Conservation (phyloP, 2,113 vertebrate genomes). For the Shinisaurus crocodilurus region DNA sequence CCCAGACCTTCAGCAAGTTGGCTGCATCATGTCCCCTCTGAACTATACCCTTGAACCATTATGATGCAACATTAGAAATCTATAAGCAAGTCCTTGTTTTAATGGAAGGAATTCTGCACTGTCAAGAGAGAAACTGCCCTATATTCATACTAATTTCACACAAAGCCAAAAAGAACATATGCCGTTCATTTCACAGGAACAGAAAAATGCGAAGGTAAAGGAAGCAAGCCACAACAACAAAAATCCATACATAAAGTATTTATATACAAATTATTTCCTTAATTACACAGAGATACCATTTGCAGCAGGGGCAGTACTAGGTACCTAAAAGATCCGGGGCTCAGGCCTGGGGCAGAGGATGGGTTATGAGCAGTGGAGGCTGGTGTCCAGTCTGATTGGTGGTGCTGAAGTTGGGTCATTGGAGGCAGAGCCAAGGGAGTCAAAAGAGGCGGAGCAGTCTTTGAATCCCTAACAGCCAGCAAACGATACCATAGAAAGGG, state of each 20-base stretch:
- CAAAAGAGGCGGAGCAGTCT: too few species aligned
- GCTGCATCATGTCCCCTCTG: not conserved
- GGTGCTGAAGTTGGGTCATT: too few species aligned
- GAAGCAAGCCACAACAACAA: not conserved
- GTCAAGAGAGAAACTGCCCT: not conserved
- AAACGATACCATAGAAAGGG: too few species aligned
- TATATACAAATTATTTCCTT: conserved; percentile 67
- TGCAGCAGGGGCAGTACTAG: conserved; percentile 32
- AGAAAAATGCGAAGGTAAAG: not conserved
- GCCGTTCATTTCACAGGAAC: not conserved
- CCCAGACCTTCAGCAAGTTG: not conserved
- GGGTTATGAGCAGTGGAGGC: too few species aligned
- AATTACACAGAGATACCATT: conserved; percentile 76
- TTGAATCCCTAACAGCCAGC: too few species aligned
- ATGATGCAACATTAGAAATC: not conserved
- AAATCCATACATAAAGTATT: conserved; percentile 59
- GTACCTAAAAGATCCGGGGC: too few species aligned
- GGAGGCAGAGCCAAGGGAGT: too few species aligned
- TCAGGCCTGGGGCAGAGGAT: too few species aligned
- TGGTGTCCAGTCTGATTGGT: too few species aligned
- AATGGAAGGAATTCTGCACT: not conserved
- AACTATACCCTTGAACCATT: not conserved
- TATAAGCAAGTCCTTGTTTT: not conserved
- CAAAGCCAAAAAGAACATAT: conserved; percentile 55
- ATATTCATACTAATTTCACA: not conserved